Evolutionary conservation across 2,113 vertebrate genomes (phyloP).

Genomic region (Ptilonorhynchus violaceus): DNA sequence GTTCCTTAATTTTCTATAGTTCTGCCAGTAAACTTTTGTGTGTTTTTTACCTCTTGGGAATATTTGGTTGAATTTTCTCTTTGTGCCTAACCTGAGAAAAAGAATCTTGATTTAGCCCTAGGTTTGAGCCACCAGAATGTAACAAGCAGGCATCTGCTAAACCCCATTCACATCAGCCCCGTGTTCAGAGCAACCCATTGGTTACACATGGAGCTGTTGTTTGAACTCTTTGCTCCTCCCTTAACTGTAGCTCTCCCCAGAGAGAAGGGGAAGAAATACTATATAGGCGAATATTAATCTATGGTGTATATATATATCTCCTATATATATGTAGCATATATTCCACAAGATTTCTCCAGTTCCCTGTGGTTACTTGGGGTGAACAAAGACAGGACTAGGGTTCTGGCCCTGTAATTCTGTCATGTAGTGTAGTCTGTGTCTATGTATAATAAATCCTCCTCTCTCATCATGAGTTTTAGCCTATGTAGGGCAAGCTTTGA

Average conservation of each 20-base stretch:
- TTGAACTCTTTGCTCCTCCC: neutral
- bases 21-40: no score
- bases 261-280: neutral
- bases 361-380: rapidly evolving
- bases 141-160: neutral
- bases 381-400: neutral
- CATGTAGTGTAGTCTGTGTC: neutral
- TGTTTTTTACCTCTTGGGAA: no score
- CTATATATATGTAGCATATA: neutral
- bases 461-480: neutral
- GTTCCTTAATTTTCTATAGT: no score
- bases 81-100: no score
- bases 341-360: neutral
- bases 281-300: neutral
- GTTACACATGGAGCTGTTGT: neutral
- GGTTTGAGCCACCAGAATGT: no score
- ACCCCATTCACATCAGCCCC: neutral
- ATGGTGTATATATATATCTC: neutral
- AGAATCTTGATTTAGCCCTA: no score
- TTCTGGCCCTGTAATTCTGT: neutral
- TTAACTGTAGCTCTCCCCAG: neutral
- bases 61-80: no score
- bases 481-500: neutral
- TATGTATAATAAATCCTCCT: neutral
- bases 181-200: neutral